Base-by-base conservation (phyloP, 2,888 invertebrate genomes). In the Monopis laevigella region DNA sequence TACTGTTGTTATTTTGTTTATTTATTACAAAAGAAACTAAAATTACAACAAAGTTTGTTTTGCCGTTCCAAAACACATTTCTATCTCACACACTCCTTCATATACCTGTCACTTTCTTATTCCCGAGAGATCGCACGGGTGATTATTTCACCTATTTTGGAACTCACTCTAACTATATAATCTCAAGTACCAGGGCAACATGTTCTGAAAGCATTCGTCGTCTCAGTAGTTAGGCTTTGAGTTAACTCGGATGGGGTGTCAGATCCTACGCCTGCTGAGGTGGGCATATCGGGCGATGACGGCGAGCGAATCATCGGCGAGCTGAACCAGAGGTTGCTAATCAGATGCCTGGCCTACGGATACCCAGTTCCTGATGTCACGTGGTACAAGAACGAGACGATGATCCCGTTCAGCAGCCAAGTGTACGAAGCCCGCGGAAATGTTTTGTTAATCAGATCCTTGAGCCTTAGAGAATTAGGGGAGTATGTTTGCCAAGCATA, bases 401-500 rank as follows among this genome's bases (percentile, higher is more conserved):
- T 92, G 83, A 82, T 96, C 45, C 92, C 94, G 0, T 74, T 88
- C 50, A 83, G 84, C 51, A 87, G 87, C 46, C 74, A 82, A 11
- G 72, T 84, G 40, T 91, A 86, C 62, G 89, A 92, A 59, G 88
- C 90, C 47, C 83, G 87, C 45, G 92, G 89, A 53, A 88, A 87
- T 64, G 86, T 90, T 1, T 80, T 97, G 34, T 82, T 87, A 45
- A 91, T 97, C 55, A 82, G 87, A 40, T 75, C 85, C 1, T 86
- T 96, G 10, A 82, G 85, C 24, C 55, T 88, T 13, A 84, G 86
- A 4, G 90, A 90, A 54, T 83, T 93, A 40, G 96, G 96, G 3
- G 84, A 88, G 39, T 97, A 97, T 72, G 89, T 89, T 4, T 97
- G 97, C 59, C 90, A 92, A 57, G 96, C 93, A 3, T 96, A 90